These are phyloP conservation scores for Proctacanthus coquilletti DNA, from an alignment of 1,140 invertebrate species.

Conservation along the genomic window DNA sequence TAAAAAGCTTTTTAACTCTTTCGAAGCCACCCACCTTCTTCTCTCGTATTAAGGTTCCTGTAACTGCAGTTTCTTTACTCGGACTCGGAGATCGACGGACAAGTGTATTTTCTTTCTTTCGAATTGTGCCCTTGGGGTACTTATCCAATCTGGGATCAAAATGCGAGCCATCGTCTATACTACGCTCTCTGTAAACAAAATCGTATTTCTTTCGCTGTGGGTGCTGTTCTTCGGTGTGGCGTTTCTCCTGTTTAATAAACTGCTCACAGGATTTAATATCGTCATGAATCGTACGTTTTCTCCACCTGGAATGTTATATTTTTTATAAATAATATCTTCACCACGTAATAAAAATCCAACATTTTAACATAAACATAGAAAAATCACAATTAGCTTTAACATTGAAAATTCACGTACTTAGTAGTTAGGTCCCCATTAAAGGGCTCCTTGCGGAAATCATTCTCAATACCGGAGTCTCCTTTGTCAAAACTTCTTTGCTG, in stretches of 20 bases:
- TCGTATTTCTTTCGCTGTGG: constrained; percentile 30
- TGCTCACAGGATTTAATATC: constrained; percentile 23
- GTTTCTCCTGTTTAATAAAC: constrained; percentile 33
- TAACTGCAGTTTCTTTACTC: background rate
- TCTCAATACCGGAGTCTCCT: constrained; percentile 63
- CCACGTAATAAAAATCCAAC: background rate
- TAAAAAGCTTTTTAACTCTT: constrained; percentile 38
- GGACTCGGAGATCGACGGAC: constrained; percentile 26
- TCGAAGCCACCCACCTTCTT: constrained; percentile 44
- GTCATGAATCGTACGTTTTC: constrained; percentile 18
- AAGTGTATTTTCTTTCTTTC: constrained; percentile 24
- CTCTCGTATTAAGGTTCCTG: background rate
- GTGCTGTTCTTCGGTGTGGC: constrained; percentile 32
- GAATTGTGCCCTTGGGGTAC: constrained; percentile 17
- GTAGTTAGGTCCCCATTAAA: constrained; percentile 34
- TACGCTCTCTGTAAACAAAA: constrained; percentile 42
- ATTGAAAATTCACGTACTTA: constrained; percentile 11
- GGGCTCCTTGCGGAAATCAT: constrained; percentile 56
- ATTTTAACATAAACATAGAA: background rate
- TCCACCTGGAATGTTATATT: constrained; percentile 18
- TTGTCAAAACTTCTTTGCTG: constrained; percentile 29
- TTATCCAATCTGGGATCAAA: constrained; percentile 42
- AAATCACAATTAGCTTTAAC: background rate
- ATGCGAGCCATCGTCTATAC: constrained; percentile 43
- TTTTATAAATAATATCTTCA: constrained; percentile 5